Conservation (phyloP, 2,888 invertebrate genomes). For the Esperia sulphurella region DNA sequence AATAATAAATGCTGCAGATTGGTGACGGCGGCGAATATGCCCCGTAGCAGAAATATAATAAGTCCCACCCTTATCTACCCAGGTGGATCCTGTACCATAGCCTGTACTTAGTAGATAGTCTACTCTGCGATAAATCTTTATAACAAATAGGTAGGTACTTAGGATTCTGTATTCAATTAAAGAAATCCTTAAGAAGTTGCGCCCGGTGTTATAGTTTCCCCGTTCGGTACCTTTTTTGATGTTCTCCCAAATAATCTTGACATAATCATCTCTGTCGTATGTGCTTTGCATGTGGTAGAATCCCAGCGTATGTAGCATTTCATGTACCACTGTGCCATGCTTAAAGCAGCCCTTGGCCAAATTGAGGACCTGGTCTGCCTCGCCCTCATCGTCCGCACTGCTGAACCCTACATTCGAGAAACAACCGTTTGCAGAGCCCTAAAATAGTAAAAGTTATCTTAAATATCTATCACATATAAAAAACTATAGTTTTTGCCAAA, state of each 20-base stretch:
- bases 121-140: too few relatives aligned
- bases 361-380: conserved; percentile 67
- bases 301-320: conserved; percentile 88
- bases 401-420: conserved; percentile 65
- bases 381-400: conserved; percentile 37
- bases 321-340: conserved; percentile 85
- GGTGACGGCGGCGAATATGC: too few relatives aligned
- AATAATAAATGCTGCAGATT: too few relatives aligned
- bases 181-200: too few relatives aligned
- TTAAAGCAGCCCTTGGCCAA: conserved; percentile 77
- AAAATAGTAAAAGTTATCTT: not conserved
- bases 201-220: not conserved
- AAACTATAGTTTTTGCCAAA: too few relatives aligned
- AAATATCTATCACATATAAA: too few relatives aligned
- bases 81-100: too few relatives aligned
- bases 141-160: too few relatives aligned
- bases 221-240: conserved; percentile 73
- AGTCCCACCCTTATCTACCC: too few relatives aligned
- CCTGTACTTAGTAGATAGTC: too few relatives aligned
- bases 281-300: conserved; percentile 92
- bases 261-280: conserved; percentile 86
- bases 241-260: conserved; percentile 86
- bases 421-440: conserved; percentile 86
- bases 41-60: too few relatives aligned
- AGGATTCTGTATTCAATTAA: too few relatives aligned